Percentiles rank a stretch among this genome's conserved stretches.
These are phyloP conservation scores for Pachyramphus minor DNA, from an alignment of 2,113 vertebrate genomes.

Conservation along the genomic window DNA sequence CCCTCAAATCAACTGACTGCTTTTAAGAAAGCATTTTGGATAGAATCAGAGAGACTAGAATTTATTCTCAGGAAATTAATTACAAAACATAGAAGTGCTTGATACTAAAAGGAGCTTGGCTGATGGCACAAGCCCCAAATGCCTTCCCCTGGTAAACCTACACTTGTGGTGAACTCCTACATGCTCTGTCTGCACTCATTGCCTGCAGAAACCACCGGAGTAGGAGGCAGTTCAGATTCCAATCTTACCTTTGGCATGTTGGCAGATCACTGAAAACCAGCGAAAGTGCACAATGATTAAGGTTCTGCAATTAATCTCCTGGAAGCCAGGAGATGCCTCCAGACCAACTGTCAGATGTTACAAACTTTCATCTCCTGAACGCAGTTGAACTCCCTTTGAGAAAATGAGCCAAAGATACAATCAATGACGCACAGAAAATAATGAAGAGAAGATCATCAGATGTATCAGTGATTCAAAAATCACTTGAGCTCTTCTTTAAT, in stretches of 20 bases:
- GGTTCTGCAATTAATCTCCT: not conserved
- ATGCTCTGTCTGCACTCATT: rapidly evolving
- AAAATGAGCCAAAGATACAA: not conserved
- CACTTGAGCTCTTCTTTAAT: not conserved
- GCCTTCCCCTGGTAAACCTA: not conserved
- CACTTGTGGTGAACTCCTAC: not conserved
- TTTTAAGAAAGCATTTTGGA: not conserved
- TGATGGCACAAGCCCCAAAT: not conserved
- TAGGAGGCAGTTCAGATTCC: not conserved
- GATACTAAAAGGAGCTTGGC: not conserved
- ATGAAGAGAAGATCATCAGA: not conserved
- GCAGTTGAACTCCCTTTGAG: not conserved
- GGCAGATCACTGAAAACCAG: not conserved
- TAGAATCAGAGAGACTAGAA: not conserved
- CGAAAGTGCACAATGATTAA: not conserved
- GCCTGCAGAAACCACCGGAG: not conserved
- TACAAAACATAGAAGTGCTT: not conserved
- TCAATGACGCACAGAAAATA: not conserved
- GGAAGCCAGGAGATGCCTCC: not conserved
- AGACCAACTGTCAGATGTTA: not conserved
- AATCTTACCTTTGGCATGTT: not conserved
- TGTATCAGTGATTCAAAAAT: not conserved
- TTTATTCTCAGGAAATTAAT: not conserved
- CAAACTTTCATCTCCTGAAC: not conserved
- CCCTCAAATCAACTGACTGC: not conserved